A percentile compares a stretch with the other conserved stretches of the same genome.
phyloP scores from a whole-genome alignment of 2,797 vertebrate species.

The Microctenopoma lineatum region DNA sequence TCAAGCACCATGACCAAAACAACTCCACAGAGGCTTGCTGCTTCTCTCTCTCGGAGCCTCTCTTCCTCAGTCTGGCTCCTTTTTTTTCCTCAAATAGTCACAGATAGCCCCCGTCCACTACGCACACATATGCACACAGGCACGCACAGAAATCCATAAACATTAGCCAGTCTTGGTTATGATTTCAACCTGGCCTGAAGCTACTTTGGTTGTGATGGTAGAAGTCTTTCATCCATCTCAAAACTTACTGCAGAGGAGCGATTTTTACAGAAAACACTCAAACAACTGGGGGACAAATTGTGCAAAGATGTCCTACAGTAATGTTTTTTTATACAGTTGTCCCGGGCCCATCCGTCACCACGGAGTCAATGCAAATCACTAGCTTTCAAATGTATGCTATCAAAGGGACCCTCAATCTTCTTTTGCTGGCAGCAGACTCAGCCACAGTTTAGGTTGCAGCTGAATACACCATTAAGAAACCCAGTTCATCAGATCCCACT shows the following conservation, averaged over 20 bases:
- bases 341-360: constrained; percentile 56
- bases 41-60: constrained; percentile 47
- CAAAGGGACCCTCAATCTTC: constrained; percentile 42
- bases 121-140: constrained; percentile 26
- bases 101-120: constrained; percentile 43
- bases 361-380: constrained; percentile 63
- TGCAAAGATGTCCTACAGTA: constrained; percentile 64
- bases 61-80: constrained; percentile 42
- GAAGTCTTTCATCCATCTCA: constrained; percentile 62
- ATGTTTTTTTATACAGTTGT: constrained; percentile 51
- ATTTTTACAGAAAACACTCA: constrained; percentile 44
- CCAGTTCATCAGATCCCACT: constrained; percentile 15
- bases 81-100: constrained; percentile 40
- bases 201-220: constrained; percentile 51
- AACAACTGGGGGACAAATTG: constrained; percentile 53
- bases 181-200: constrained; percentile 64
- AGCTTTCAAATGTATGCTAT: constrained; percentile 54
- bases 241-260: constrained; percentile 49
- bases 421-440: constrained; percentile 31
- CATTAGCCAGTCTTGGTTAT: constrained; percentile 64
- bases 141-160: constrained; percentile 60
- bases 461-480: constrained; percentile 60
- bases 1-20: constrained; percentile 80
- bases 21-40: constrained; percentile 66
- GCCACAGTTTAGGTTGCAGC: constrained; percentile 31